Percentiles rank a stretch among this genome's conserved stretches.
Evolutionary conservation across 2,888 invertebrate genomes (phyloP).

Genomic region (Vesta saturnalis): DNA sequence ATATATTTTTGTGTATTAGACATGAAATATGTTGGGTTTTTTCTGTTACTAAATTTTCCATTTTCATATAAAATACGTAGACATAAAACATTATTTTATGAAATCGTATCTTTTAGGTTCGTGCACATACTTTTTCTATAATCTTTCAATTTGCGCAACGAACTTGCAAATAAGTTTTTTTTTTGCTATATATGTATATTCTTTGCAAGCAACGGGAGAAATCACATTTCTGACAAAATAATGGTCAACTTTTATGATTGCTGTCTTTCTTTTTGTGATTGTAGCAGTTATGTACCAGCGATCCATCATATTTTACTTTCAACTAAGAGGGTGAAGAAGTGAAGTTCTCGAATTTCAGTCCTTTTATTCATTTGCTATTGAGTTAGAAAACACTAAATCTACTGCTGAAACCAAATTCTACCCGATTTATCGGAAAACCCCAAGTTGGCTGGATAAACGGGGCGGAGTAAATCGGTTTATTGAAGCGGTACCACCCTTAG

Average conservation of each 20-base stretch:
- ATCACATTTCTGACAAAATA: no score
- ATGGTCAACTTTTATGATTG: conserved; percentile 6
- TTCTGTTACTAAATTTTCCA: conserved; percentile 23
- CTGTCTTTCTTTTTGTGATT: no score
- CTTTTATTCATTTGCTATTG: conserved; percentile 32
- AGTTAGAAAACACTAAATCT: conserved; percentile 30
- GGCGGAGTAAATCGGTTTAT: conserved; percentile 39
- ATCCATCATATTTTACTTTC: no score
- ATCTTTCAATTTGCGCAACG: conserved; percentile 21
- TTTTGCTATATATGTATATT: conserved; percentile 12
- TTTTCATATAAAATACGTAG: conserved; percentile 10
- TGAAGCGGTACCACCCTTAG: conserved; percentile 34
- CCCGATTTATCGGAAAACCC: conserved; percentile 34
- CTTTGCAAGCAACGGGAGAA: no score
- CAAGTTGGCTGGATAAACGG: conserved; percentile 35
- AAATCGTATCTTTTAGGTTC: neutral
- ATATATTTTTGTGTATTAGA: conserved; percentile 17
- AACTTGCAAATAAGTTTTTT: no score
- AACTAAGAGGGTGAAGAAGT: neutral
- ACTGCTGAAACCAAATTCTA: conserved; percentile 33
- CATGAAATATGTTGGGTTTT: conserved; percentile 29
- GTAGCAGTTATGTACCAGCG: no score
- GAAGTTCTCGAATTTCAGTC: conserved; percentile 22
- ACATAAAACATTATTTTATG: conserved; percentile 10
- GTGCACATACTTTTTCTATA: conserved; percentile 15